A percentile compares a stretch with the other conserved stretches of the same genome.
These are phyloP conservation scores for Akabosia matsudoensis DNA, from an alignment of 1,140 invertebrate species.

Conservation along the genomic window DNA sequence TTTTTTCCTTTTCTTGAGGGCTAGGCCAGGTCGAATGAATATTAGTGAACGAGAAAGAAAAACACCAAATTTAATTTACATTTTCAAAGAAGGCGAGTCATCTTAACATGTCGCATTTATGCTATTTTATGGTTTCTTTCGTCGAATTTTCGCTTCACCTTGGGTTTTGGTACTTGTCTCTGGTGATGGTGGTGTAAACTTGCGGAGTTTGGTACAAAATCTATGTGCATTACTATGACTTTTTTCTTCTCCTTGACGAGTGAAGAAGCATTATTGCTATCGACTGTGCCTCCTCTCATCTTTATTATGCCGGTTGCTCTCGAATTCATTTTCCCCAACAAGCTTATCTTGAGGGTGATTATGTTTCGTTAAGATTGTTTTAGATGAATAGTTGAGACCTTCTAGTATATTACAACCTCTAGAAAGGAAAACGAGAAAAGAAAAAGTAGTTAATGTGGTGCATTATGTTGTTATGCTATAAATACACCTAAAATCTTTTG, in stretches of 20 bases:
- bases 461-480: background rate
- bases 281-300: background rate
- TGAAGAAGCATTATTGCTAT: background rate
- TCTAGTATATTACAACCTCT: no score
- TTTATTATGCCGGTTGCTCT: background rate
- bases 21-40: background rate
- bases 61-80: background rate
- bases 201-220: no score
- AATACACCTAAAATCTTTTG: background rate
- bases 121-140: background rate
- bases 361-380: background rate
- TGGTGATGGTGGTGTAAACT: no score
- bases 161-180: background rate
- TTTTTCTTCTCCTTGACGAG: background rate
- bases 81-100: background rate
- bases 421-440: background rate
- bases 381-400: no score
- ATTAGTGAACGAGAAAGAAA: background rate
- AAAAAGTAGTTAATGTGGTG: background rate
- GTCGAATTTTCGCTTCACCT: background rate
- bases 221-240: background rate
- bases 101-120: background rate
- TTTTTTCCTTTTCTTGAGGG: background rate
- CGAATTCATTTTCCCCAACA: background rate
- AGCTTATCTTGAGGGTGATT: background rate